Evolutionary conservation across 2,797 vertebrate genomes (phyloP).

Genomic region (Poeciliopsis turneri): DNA sequence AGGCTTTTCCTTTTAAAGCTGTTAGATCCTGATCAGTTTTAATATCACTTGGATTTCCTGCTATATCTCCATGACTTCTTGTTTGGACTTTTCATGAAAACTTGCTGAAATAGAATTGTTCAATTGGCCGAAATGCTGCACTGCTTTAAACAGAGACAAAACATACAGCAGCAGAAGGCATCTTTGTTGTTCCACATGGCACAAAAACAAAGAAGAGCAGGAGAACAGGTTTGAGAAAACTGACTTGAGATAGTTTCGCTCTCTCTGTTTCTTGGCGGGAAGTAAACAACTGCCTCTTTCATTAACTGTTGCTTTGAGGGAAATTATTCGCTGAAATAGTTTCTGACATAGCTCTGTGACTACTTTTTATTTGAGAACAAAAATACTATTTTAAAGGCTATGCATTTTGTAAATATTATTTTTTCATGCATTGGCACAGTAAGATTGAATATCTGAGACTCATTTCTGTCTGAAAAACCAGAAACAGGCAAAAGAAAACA

Average conservation of each 20-base stretch:
- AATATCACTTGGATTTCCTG: background rate
- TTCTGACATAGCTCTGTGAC: slow-evolving; percentile 8
- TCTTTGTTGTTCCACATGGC: slow-evolving; percentile 10
- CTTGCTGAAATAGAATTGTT: background rate
- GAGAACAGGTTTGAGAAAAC: slow-evolving; percentile 65
- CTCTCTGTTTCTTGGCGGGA: slow-evolving; percentile 31
- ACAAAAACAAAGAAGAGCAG: slow-evolving; percentile 31
- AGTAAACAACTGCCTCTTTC: slow-evolving; percentile 28
- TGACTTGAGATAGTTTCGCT: slow-evolving; percentile 48
- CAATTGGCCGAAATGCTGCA: background rate
- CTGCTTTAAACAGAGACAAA: background rate
- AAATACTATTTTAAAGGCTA: background rate
- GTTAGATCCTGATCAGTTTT: background rate
- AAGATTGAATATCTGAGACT: slow-evolving; percentile 1
- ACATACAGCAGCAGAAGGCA: background rate
- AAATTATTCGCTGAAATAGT: slow-evolving; percentile 2
- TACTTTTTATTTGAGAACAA: slow-evolving; percentile 7
- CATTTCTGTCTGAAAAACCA: background rate
- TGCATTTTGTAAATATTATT: background rate
- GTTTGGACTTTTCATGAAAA: background rate
- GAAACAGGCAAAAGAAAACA: background rate
- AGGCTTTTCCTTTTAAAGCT: background rate
- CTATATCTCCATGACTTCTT: background rate
- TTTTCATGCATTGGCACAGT: background rate
- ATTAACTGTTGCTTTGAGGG: slow-evolving; percentile 8